Percentiles rank a stretch among this genome's conserved stretches.
Evolutionary conservation across 2,113 vertebrate species (phyloP).

Genomic region (Cnemophilus loriae): DNA sequence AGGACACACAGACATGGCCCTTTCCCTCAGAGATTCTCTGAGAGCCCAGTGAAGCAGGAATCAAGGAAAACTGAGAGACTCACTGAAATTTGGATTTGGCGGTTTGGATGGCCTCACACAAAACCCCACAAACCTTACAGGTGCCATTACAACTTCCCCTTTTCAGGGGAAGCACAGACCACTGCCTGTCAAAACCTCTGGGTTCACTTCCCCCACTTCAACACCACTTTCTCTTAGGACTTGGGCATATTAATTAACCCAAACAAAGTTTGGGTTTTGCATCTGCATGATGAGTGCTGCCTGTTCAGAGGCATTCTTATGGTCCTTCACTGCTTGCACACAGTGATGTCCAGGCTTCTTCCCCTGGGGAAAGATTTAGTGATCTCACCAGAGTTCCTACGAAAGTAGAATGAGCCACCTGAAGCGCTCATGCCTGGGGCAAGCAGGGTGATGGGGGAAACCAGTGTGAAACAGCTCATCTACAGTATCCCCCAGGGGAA

Average conservation of each 20-base stretch:
- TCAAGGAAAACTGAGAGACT: background rate
- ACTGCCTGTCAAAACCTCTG: background rate
- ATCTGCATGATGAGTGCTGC: background rate
- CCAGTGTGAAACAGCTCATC: background rate
- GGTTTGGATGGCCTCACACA: slow-evolving; percentile 17
- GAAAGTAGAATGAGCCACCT: background rate
- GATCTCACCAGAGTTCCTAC: background rate
- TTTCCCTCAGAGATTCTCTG: background rate
- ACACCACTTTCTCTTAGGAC: background rate
- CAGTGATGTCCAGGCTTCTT: background rate
- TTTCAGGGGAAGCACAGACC: slow-evolving; percentile 45
- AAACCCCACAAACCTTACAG: background rate
- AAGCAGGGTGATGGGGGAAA: background rate
- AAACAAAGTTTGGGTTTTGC: background rate
- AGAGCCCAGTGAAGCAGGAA: background rate
- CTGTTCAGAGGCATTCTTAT: background rate
- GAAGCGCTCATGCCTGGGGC: background rate
- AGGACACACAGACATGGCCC: background rate
- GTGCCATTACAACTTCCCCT: slow-evolving; percentile 44
- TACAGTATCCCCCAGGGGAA: background rate
- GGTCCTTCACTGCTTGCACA: background rate
- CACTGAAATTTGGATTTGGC: background rate
- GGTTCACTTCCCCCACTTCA: slow-evolving; percentile 36
- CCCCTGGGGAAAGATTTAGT: background rate
- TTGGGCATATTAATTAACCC: background rate